Base-by-base conservation (phyloP, 2,113 vertebrate genomes). In the Pipra filicauda region DNA sequence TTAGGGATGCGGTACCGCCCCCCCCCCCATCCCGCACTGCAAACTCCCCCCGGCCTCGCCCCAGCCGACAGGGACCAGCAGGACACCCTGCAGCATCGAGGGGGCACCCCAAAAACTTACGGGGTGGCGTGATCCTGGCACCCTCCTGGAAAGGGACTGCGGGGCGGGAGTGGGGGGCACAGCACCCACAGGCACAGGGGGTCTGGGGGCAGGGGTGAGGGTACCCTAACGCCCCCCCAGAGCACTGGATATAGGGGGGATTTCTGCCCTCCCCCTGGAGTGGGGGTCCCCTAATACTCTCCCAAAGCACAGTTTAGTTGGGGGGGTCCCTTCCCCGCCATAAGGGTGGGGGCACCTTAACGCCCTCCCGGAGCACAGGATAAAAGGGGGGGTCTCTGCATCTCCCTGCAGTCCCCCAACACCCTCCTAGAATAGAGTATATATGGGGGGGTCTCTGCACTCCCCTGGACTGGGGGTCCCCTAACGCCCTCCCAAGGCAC, bases 61-160 rank as follows among this genome's bases (percentile, higher is more conserved):
- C 59, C n/a, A 24, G 58, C 13, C 6, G 20, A 28, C 22, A 6
- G 54, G 11, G 19, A 27, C 39, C 12, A 4, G 57, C 2, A 6
- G 24, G 24, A 1, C 28, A 1, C 16, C 31, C 55, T 30, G 44
- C 21, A 6, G 19, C 28, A 2, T 12, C 10, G 3, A 12, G 6
- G 18, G 4, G 11, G 6, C 15, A 31, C 22, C 39, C 44, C 41
- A 7, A 3, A 55, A 54, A 14, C 24, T 9, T 15, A 37, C 1
- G 18, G 26, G 39, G 2, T 33, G 14, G 18, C 1, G 15, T 12
- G 54, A 30, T 23, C 2, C 4, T 19, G 23, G 15, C 19, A n/a
- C 17, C 10, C 13, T 51, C 26, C 39, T 44, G 4, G 3, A n/a
- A 37, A n/a, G 4, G 4, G n/a, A 5, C 33, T 57, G 61, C 16